Base-by-base conservation (phyloP, 2,888 invertebrate species). In the Branchellion lobata region DNA sequence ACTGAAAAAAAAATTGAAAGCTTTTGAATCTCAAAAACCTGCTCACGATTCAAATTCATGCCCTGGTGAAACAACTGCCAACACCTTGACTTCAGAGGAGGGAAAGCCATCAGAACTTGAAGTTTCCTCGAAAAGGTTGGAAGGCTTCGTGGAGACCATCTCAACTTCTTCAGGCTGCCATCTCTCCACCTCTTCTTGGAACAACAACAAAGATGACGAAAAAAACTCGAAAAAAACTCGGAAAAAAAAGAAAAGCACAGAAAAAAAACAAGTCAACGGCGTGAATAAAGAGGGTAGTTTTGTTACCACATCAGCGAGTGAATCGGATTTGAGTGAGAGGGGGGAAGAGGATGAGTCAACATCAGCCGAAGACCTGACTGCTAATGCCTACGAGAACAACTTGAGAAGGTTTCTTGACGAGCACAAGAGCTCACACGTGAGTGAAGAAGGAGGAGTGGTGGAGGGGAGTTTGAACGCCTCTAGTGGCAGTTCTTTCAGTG, bases 101-200 rank as follows among this genome's bases (percentile, higher is more conserved):
- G n/a, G n/a, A n/a, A n/a, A n/a, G n/a, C n/a, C n/a, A n/a, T n/a
- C n/a, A n/a, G n/a, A n/a, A n/a, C n/a, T n/a, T n/a, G n/a, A n/a
- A n/a, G n/a, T n/a, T n/a, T n/a, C n/a, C n/a, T n/a, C n/a, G n/a
- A n/a, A n/a, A n/a, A n/a, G n/a, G n/a, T n/a, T n/a, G n/a, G n/a
- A n/a, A n/a, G n/a, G n/a, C n/a, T n/a, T n/a, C n/a, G n/a, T n/a
- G n/a, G n/a, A n/a, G 1, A n/a, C 31, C 2, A n/a, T 65, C 8
- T 77, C 77, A 33, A 34, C 77, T 11, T 77, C 65, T 18, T 77
- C 77, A 1, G 77, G 77, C 31, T 77, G 77, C 77, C 57, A 77
- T 24, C 31, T 65, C 8, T 77, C 77, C 31, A 77, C 77, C 2
- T 65, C 77, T 0, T 77, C 77, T 1, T 61, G 33, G 18, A 33